Conservation (phyloP, 2,797 vertebrate genomes). For the Onychomys torridus region DNA sequence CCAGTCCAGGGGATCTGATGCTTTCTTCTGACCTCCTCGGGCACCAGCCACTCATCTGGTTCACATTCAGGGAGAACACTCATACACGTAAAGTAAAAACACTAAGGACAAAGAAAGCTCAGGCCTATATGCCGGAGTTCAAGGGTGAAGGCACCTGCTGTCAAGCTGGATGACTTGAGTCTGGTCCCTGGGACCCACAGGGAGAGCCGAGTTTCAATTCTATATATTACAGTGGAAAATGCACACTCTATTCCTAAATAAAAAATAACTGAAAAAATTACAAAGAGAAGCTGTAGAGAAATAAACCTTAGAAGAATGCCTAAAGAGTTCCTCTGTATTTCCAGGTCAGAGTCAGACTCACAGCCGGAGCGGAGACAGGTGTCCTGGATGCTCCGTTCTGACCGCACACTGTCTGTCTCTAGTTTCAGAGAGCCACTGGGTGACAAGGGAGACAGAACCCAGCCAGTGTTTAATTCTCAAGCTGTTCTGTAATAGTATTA, state of each 20-base stretch:
- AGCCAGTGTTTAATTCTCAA: neutral
- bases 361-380: neutral
- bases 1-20: neutral
- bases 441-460: neutral
- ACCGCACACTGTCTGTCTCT: neutral
- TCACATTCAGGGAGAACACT: neutral
- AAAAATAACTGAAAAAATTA: neutral
- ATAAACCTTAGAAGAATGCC: neutral
- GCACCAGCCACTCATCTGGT: neutral
- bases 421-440: conserved; percentile 2
- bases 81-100: neutral
- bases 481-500: neutral
- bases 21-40: neutral
- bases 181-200: neutral
- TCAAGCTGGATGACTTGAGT: neutral
- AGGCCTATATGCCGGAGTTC: neutral
- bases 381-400: neutral
- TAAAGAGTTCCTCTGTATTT: conserved; percentile 17
- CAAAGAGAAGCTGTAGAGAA: neutral
- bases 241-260: neutral
- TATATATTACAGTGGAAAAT: neutral
- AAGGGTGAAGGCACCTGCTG: neutral
- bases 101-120: neutral
- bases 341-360: conserved; percentile 14
- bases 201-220: neutral